Conservation (phyloP, 2,113 vertebrate genomes). For the Aviceda subcristata region DNA sequence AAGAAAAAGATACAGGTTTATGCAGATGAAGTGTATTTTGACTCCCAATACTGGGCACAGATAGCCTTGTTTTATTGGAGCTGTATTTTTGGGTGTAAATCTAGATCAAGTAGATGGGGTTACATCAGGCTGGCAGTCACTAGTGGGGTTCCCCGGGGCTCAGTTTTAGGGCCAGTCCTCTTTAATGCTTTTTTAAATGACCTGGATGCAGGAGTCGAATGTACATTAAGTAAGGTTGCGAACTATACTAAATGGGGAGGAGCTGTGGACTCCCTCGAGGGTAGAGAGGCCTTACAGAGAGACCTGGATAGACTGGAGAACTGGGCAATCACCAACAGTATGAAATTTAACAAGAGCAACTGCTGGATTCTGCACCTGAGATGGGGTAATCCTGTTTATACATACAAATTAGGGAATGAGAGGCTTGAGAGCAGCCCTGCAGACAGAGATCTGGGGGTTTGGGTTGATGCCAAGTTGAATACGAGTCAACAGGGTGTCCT, state of each 20-base stretch:
- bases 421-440: not conserved
- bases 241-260: too few relatives aligned
- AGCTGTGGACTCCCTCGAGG: not conserved
- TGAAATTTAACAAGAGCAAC: not conserved
- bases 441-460: not conserved
- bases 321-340: accelerated
- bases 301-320: not conserved
- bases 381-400: not conserved
- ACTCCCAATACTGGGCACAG: not conserved
- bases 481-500: not conserved
- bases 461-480: not conserved
- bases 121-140: not conserved
- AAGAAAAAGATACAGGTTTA: not conserved
- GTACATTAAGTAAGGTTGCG: not conserved
- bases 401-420: accelerated
- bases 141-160: not conserved
- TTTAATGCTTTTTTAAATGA: not conserved
- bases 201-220: not conserved
- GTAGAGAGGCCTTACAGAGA: not conserved
- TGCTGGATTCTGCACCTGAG: not conserved
- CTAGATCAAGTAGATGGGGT: not conserved
- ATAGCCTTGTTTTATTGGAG: not conserved
- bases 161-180: not conserved
- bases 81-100: not conserved
- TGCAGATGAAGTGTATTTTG: not conserved